Base-by-base conservation (phyloP, 2,888 invertebrate genomes). In the Brachynemurus nebulosus region DNA sequence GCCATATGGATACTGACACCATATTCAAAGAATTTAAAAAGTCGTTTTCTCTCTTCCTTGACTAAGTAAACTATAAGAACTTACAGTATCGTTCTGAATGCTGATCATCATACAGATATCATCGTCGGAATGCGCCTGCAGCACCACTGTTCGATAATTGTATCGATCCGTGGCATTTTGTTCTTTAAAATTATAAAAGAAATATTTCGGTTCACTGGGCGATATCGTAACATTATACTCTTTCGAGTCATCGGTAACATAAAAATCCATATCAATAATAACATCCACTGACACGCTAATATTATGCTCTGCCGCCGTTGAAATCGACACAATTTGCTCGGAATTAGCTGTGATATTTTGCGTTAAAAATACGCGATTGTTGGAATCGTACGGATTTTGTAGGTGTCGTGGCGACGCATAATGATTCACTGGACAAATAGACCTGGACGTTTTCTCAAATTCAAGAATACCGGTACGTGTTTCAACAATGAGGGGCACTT, bases 91-190 rank as follows among this genome's bases (percentile, higher is more conserved):
- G 55, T 80, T 78, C 60, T 89, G 86, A 55, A 88, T 76, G 1
- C 86, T 86, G 2, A 86, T 73, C 3, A 81, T 76, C 66, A 83
- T 82, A 56, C 88, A 89, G 5, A 75, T 69, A 36, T 73, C 69
- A 52, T 75, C 74, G 6, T 69, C 65, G 0, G 81, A 80, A 40
- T 71, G 69, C 1, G 80, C 73, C 61, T 73, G 69, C 1, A 82
- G 64, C 7, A 80, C 67, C 0, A 81, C 79, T 9, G 59, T 60
- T 42, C 58, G 57, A 44, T 55, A 57, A 46, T 52, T 53, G 37
- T 54, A 48, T 23, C 47, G 52, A n/a, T 38, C 34, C 16, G 42
- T 45, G 2, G 1, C 43, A 8, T 48, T 25, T 35, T 35, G 9
- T 51, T 52, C 21, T 5, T 54, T 49, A 54, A 73, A 74, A 1